Conservation (phyloP, 2,797 vertebrate species). For the Neosalanx taihuensis region DNA sequence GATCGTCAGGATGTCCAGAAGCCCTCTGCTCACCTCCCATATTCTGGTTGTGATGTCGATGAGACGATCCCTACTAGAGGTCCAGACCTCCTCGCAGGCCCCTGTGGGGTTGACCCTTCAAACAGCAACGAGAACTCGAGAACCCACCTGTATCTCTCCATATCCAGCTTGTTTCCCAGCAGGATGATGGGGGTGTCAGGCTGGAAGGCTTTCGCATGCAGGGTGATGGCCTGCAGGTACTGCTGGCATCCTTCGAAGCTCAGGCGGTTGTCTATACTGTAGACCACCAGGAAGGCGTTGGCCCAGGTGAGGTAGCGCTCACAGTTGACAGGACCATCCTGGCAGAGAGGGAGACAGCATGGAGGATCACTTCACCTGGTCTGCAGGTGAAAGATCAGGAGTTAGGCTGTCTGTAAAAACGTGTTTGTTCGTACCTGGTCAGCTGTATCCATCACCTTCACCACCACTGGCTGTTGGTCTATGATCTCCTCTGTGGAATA, state of each 20-base stretch:
- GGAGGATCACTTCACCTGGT: neutral
- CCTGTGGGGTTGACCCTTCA: neutral
- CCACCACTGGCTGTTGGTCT: slow-evolving; percentile 83
- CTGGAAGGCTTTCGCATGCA: slow-evolving; percentile 72
- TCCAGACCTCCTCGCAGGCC: neutral
- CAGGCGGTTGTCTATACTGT: slow-evolving; percentile 81
- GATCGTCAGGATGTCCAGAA: too few species aligned
- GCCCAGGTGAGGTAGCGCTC: slow-evolving; percentile 91
- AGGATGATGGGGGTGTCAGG: slow-evolving; percentile 75
- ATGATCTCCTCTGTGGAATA: slow-evolving; percentile 86
- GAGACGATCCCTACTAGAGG: neutral
- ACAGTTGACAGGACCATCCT: slow-evolving; percentile 83
- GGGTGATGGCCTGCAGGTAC: slow-evolving; percentile 79
- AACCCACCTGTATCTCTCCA: slow-evolving; percentile 89
- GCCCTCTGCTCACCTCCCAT: neutral
- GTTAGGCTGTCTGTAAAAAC: neutral
- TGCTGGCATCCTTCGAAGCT: slow-evolving; percentile 81
- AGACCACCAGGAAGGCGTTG: slow-evolving; percentile 85
- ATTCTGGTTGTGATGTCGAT: neutral
- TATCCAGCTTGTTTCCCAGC: slow-evolving; percentile 91
- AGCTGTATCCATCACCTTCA: slow-evolving; percentile 92
- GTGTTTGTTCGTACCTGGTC: slow-evolving; percentile 76
- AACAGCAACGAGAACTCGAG: neutral
- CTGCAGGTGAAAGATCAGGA: neutral
- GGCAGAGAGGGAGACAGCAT: neutral